Conservation (phyloP, 2,113 vertebrate species). For the Sapajus apella region DNA sequence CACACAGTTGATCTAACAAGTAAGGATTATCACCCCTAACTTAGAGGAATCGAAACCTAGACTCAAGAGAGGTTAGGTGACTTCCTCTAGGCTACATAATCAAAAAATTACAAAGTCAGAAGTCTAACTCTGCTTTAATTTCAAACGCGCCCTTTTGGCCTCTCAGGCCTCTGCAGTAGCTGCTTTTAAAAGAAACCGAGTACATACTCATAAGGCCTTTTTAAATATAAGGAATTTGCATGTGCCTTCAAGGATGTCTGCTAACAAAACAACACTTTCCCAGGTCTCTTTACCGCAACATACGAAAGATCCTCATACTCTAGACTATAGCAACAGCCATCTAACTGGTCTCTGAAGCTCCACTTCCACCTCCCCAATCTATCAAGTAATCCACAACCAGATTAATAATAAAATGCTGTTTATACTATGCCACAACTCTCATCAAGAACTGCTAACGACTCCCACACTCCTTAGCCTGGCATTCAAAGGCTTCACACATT, state of each 20-base stretch:
- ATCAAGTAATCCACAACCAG: background rate
- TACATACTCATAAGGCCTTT: background rate
- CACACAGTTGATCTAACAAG: background rate
- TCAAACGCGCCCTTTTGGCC: background rate
- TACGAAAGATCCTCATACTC: background rate
- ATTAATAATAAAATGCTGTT: background rate
- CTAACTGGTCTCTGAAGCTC: background rate
- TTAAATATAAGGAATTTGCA: background rate
- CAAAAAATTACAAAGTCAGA: background rate
- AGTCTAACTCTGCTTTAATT: background rate
- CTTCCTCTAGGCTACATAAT: constrained; percentile 36
- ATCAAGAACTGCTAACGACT: background rate
- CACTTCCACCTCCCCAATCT: background rate
- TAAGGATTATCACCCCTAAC: background rate
- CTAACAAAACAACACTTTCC: background rate
- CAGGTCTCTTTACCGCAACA: background rate
- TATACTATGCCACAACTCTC: background rate
- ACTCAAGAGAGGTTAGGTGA: background rate
- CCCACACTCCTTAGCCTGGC: background rate
- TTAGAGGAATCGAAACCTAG: background rate
- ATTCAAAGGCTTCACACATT: background rate
- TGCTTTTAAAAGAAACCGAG: background rate
- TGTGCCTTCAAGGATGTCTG: background rate
- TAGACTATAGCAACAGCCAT: background rate
- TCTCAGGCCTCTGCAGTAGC: background rate